Evolutionary conservation across 2,113 vertebrate genomes (phyloP).

Genomic region (Erythrocebus patas): DNA sequence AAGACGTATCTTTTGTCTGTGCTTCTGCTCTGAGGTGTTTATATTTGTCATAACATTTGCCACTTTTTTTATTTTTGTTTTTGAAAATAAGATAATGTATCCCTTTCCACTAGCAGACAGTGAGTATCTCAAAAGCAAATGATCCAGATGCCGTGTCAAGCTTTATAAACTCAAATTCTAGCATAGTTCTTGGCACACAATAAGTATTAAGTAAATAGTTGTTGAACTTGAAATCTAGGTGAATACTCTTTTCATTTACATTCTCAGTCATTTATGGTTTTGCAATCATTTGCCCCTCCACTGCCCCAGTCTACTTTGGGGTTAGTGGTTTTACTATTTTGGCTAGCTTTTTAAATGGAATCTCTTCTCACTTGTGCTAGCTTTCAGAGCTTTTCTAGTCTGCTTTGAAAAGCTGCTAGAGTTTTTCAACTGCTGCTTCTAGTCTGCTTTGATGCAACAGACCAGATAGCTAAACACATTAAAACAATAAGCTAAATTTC

Average conservation of each 20-base stretch:
- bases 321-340: not conserved
- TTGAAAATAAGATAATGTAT: not conserved
- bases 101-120: not conserved
- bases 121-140: not conserved
- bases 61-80: not conserved
- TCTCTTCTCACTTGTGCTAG: not conserved
- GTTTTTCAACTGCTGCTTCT: not conserved
- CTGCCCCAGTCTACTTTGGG: not conserved
- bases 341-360: not conserved
- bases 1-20: not conserved
- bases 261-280: not conserved
- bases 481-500: conserved; percentile 57
- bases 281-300: not conserved
- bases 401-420: too few relatives aligned
- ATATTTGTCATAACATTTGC: not conserved
- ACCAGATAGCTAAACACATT: conserved; percentile 37
- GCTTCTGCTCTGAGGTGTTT: not conserved
- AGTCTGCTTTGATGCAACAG: conserved; percentile 40
- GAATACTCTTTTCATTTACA: not conserved
- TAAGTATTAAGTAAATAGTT: not conserved
- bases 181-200: not conserved
- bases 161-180: not conserved
- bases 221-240: not conserved
- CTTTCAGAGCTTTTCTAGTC: not conserved
- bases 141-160: not conserved